Percentiles rank a stretch among this genome's conserved stretches.
These are phyloP conservation scores for Characodon lateralis DNA, from an alignment of 2,797 vertebrate species.

Conservation along the genomic window DNA sequence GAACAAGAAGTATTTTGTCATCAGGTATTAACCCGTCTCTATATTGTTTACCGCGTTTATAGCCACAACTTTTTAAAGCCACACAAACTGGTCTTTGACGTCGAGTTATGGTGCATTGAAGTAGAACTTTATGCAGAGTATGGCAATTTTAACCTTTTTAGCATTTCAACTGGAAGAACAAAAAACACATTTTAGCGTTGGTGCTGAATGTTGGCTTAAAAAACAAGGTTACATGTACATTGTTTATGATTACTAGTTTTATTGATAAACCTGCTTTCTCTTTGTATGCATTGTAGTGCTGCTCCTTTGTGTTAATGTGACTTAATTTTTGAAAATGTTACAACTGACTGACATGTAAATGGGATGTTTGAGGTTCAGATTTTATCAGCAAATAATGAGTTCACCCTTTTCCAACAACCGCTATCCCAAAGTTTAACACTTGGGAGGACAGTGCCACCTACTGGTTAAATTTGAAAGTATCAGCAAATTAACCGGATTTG, in stretches of 20 bases:
- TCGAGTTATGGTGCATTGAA: not conserved
- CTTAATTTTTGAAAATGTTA: constrained; percentile 14
- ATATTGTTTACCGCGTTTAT: not conserved
- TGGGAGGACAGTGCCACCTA: constrained; percentile 64
- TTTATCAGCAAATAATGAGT: constrained; percentile 9
- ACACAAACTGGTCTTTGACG: not conserved
- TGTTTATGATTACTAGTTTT: not conserved
- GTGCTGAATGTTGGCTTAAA: not conserved
- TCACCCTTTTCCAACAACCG: not conserved
- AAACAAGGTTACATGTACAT: constrained; percentile 6
- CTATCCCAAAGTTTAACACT: constrained; percentile 32
- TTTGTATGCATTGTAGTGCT: constrained; percentile 13
- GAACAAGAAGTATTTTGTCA: not conserved
- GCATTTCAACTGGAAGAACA: not conserved
- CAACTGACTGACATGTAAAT: not conserved
- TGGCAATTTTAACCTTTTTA: not conserved
- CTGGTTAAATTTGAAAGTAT: constrained; percentile 46
- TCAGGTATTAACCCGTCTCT: not conserved
- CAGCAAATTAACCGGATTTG: not conserved
- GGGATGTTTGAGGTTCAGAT: constrained; percentile 18
- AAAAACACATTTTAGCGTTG: not conserved
- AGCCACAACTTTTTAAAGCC: not conserved
- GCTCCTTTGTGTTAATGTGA: constrained; percentile 20
- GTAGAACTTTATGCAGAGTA: not conserved
- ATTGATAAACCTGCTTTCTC: not conserved